A percentile compares a stretch with the other conserved stretches of the same genome.
Conservation (phyloP, 2,888 invertebrate species). For the Dynastes tityus region DNA sequence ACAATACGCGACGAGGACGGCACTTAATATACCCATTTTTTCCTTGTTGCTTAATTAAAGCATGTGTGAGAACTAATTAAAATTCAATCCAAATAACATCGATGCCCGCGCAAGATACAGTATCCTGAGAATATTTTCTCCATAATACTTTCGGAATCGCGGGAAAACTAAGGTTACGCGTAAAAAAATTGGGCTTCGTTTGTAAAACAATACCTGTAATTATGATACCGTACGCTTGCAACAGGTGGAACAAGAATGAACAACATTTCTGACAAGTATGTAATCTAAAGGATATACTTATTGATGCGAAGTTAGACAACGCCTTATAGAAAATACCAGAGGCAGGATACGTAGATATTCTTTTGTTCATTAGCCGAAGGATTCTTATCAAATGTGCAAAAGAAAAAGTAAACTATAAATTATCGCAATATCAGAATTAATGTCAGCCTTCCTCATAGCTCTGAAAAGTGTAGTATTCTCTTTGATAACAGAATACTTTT, state of each 20-base stretch:
- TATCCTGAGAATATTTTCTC: slow-evolving; percentile 31
- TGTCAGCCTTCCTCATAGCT: no score
- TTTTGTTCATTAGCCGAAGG: no score
- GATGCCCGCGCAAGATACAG: slow-evolving; percentile 23
- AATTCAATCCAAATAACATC: slow-evolving; percentile 33
- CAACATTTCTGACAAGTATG: neutral
- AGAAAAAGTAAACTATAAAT: no score
- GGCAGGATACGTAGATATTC: no score
- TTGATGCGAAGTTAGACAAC: no score
- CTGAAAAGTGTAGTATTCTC: no score
- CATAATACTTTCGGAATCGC: neutral
- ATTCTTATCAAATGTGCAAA: no score
- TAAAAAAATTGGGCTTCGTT: neutral
- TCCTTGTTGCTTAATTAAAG: slow-evolving; percentile 11
- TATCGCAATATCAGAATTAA: no score
- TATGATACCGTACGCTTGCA: neutral
- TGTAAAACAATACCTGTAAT: slow-evolving; percentile 24
- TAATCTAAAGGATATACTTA: neutral
- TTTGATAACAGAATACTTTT: no score
- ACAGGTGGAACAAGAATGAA: neutral
- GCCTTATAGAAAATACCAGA: no score
- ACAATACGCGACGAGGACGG: slow-evolving; percentile 4
- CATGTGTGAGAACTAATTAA: slow-evolving; percentile 39
- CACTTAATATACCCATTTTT: neutral
- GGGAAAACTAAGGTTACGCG: neutral